These are phyloP conservation scores for Trissolcus japonicus DNA, from an alignment of 2,888 invertebrate species.

Conservation along the genomic window DNA sequence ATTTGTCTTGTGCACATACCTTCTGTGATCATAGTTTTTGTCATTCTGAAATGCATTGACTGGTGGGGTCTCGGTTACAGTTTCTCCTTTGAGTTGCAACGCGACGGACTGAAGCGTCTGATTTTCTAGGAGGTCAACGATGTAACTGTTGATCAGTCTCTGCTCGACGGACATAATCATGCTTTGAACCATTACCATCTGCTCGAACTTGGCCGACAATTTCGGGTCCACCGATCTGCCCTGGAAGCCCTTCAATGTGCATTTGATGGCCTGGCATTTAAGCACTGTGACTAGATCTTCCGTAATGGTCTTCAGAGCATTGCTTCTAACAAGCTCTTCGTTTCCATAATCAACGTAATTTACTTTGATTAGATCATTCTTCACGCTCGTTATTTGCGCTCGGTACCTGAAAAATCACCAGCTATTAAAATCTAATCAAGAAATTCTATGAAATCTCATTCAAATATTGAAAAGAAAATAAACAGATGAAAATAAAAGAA, in stretches of 20 bases:
- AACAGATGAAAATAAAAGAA: background rate
- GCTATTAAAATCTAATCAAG: too few species aligned
- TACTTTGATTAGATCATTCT: slow-evolving; percentile 81
- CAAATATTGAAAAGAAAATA: too few species aligned
- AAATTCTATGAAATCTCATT: too few species aligned
- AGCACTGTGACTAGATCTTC: slow-evolving; percentile 80
- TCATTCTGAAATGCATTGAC: slow-evolving; percentile 1
- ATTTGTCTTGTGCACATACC: slow-evolving; percentile 24
- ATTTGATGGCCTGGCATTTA: slow-evolving; percentile 86
- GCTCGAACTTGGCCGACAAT: slow-evolving; percentile 81
- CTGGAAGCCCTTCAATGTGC: slow-evolving; percentile 83
- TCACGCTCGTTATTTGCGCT: slow-evolving; percentile 84
- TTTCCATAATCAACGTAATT: slow-evolving; percentile 97
- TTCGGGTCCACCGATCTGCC: slow-evolving; percentile 79
- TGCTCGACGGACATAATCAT: slow-evolving; percentile 80
- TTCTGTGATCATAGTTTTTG: slow-evolving; percentile 30
- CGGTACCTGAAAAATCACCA: slow-evolving; percentile 80
- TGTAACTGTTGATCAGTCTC: slow-evolving; percentile 77
- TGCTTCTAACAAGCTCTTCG: slow-evolving; percentile 84
- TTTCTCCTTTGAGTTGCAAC: slow-evolving; percentile 29
- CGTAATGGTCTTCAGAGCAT: slow-evolving; percentile 81
- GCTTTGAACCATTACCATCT: slow-evolving; percentile 82
- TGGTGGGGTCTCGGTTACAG: slow-evolving; percentile 12
- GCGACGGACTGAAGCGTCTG: slow-evolving; percentile 26
- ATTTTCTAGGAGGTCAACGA: slow-evolving; percentile 81